These are phyloP conservation scores for Eolophus roseicapilla DNA, from an alignment of 2,113 vertebrate species.

Conservation along the genomic window DNA sequence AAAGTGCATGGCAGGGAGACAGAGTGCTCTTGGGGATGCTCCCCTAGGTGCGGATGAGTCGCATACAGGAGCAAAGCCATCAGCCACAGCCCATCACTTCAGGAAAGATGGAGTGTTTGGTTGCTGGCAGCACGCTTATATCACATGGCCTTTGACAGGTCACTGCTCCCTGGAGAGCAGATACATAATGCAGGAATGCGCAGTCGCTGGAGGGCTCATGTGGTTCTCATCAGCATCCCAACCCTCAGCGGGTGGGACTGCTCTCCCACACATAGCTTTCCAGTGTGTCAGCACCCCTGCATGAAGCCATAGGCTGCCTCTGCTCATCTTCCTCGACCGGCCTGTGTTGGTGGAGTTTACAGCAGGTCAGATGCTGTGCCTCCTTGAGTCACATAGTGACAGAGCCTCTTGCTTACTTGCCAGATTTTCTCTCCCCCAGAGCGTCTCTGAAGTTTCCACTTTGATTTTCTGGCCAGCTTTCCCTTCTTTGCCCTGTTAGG, in stretches of 20 bases:
- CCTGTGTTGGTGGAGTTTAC: neutral
- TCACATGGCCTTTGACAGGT: constrained; percentile 62
- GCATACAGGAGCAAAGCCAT: neutral
- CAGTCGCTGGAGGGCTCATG: constrained; percentile 62
- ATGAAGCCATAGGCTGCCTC: neutral
- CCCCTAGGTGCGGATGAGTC: neutral
- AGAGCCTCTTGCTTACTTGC: constrained; percentile 25
- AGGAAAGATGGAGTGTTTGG: neutral
- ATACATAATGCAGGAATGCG: constrained; percentile 50
- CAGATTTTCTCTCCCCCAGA: neutral
- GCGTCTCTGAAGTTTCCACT: neutral
- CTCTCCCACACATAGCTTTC: constrained; percentile 65
- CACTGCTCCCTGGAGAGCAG: constrained; percentile 1
- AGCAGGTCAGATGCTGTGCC: neutral
- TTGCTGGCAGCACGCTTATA: constrained; percentile 42
- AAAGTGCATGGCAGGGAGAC: neutral
- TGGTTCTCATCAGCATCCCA: constrained; percentile 72
- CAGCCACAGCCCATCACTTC: neutral
- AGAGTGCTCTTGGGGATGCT: neutral
- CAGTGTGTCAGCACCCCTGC: constrained; percentile 57
- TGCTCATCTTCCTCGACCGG: neutral
- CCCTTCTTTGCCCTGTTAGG: neutral
- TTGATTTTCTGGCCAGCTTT: constrained; percentile 36
- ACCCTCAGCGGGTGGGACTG: constrained; percentile 53
- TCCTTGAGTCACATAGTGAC: constrained; percentile 29